A percentile compares a stretch with the other conserved stretches of the same genome.
Conservation (phyloP, 2,113 vertebrate species). For the Nothoprocta perdicaria region DNA sequence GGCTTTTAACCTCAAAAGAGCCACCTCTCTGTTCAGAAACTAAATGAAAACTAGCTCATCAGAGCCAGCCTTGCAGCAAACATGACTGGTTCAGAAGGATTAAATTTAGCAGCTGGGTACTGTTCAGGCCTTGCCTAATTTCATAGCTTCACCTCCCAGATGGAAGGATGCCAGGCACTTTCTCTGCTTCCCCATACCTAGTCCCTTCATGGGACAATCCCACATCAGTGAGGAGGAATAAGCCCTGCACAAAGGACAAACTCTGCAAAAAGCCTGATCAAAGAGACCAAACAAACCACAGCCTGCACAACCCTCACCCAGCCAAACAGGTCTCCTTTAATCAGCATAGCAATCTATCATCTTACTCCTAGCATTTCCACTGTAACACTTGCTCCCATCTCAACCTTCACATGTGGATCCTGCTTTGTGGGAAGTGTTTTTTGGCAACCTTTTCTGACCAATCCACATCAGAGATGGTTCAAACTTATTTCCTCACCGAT, state of each 20-base stretch:
- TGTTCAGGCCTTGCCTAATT: background rate
- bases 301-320: background rate
- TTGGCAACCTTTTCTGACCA: background rate
- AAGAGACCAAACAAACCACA: background rate
- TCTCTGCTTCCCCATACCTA: background rate
- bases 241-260: background rate
- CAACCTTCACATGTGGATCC: background rate
- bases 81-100: background rate
- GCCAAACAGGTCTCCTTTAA: background rate
- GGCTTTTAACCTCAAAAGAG: background rate
- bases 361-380: background rate
- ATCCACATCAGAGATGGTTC: background rate
- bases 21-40: background rate
- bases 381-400: background rate
- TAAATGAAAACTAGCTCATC: background rate
- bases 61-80: background rate
- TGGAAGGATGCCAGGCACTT: background rate
- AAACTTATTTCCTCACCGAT: background rate
- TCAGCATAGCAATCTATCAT: background rate
- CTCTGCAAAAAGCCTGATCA: background rate
- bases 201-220: background rate
- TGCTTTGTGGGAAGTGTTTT: background rate
- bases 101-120: background rate
- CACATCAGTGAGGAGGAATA: background rate
- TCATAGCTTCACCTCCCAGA: background rate